These are phyloP conservation scores for Adineta ricciae DNA, from an alignment of 2,888 invertebrate genomes.

Conservation along the genomic window DNA sequence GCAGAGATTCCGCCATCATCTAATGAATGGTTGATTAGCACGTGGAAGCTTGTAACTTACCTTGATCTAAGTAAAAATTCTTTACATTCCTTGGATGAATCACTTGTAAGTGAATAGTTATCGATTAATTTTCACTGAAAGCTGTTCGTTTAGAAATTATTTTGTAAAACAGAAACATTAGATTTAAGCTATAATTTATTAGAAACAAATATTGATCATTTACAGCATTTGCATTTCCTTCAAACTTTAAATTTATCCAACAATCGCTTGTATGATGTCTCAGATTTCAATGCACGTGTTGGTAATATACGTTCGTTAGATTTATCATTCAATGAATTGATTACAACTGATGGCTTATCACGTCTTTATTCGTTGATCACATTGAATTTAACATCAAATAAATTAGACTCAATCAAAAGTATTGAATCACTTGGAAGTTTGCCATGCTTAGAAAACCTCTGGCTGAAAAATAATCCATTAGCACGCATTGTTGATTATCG, in stretches of 20 bases:
- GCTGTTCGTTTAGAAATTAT: not conserved
- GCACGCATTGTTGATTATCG: slow-evolving; percentile 23
- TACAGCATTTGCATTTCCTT: slow-evolving; percentile 21
- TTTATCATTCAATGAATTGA: slow-evolving; percentile 9
- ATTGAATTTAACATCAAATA: not conserved
- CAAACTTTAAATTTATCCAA: slow-evolving; percentile 18
- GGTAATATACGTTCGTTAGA: slow-evolving; percentile 10
- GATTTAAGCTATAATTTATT: slow-evolving; percentile 20
- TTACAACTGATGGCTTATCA: not conserved
- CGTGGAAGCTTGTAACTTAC: not conserved
- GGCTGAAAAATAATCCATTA: slow-evolving; percentile 1
- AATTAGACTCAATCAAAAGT: slow-evolving; percentile 14
- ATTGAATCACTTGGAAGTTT: slow-evolving; percentile 20
- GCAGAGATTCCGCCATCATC: not conserved
- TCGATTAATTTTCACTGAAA: not conserved
- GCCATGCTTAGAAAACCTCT: slow-evolving; percentile 15
- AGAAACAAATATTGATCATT: slow-evolving; percentile 5
- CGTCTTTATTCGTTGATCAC: not conserved
- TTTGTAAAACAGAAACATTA: slow-evolving; percentile 14
- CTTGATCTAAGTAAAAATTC: slow-evolving; percentile 22
- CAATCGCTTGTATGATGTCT: slow-evolving; percentile 10
- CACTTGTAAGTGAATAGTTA: not conserved
- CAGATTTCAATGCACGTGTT: not conserved
- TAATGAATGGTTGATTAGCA: slow-evolving; percentile 17
- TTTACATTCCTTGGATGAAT: not conserved